Evolutionary conservation across 2,113 vertebrate genomes (phyloP).

Genomic region (Pipa parva): DNA sequence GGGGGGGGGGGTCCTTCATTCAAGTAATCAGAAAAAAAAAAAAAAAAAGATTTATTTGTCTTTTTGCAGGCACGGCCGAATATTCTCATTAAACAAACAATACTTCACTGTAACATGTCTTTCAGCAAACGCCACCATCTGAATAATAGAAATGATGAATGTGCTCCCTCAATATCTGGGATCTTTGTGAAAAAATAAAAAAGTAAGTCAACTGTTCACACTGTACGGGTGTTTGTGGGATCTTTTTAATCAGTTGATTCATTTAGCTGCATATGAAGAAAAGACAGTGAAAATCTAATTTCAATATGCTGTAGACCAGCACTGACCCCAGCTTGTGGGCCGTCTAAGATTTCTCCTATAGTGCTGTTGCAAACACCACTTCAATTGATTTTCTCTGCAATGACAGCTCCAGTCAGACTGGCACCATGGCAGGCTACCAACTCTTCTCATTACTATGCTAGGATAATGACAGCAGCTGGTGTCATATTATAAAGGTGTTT

Average conservation of each 20-base stretch:
- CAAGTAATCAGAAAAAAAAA: constrained; percentile 43
- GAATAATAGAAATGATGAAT: constrained; percentile 49
- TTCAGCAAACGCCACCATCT: constrained; percentile 51
- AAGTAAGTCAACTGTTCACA: constrained; percentile 4
- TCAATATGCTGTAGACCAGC: constrained; percentile 61
- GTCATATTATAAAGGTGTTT: constrained; percentile 81
- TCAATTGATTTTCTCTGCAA: constrained; percentile 92
- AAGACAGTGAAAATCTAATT: constrained; percentile 51
- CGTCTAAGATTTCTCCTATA: constrained; percentile 73
- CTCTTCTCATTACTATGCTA: constrained; percentile 68
- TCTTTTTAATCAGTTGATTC: constrained; percentile 55
- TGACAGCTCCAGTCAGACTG: constrained; percentile 92
- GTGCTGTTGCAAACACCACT: constrained; percentile 65
- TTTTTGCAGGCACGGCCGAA: constrained; percentile 50
- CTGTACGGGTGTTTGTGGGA: constrained; percentile 47
- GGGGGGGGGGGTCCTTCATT: constrained; percentile 53
- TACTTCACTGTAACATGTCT: constrained; percentile 49
- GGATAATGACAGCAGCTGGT: constrained; percentile 77
- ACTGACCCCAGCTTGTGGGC: constrained; percentile 62
- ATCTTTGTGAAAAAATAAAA: constrained; percentile 48
- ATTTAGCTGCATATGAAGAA: constrained; percentile 59
- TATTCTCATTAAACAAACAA: constrained; percentile 48
- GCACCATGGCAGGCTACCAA: constrained; percentile 74
- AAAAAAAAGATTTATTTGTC: constrained; percentile 49
- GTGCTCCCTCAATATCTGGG: constrained; percentile 54